phyloP scores from a whole-genome alignment of 35 echinoderm and acorn worm genomes.

The Lytechinus pictus region DNA sequence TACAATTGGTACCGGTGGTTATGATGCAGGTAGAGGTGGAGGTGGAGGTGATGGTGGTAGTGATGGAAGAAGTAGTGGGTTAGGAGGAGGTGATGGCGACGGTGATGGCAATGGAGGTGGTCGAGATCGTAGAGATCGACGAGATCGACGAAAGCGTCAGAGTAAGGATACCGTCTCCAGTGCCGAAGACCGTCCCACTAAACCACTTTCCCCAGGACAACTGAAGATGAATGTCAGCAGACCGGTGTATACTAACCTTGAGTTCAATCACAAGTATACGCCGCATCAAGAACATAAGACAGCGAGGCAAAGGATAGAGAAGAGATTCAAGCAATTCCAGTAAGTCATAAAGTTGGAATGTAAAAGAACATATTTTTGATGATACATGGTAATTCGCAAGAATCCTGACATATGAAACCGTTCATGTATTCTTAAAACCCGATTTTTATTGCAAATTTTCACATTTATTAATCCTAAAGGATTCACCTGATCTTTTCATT shows the following conservation, averaged over 20 bases:
- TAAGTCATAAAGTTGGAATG: slow-evolving; percentile 1
- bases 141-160: neutral
- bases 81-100: neutral
- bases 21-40: neutral
- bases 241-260: neutral
- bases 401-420: too few species aligned
- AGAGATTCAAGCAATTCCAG: slow-evolving; percentile 1
- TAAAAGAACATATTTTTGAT: neutral
- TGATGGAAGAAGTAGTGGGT: neutral
- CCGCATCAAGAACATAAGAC: neutral
- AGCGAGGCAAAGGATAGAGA: neutral
- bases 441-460: too few species aligned
- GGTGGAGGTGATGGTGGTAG: neutral
- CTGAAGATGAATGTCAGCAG: neutral
- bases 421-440: too few species aligned
- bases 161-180: neutral
- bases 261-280: slow-evolving; percentile 7
- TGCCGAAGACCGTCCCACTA: neutral
- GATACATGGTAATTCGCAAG: neutral
- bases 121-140: neutral
- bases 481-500: too few species aligned
- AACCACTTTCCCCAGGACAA: neutral
- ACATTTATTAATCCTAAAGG: too few species aligned
- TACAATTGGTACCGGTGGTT: neutral
- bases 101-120: slow-evolving; percentile 18